A percentile compares a stretch with the other conserved stretches of the same genome.
Conservation (phyloP, 2,113 vertebrate genomes). For the Prolemur simus region DNA sequence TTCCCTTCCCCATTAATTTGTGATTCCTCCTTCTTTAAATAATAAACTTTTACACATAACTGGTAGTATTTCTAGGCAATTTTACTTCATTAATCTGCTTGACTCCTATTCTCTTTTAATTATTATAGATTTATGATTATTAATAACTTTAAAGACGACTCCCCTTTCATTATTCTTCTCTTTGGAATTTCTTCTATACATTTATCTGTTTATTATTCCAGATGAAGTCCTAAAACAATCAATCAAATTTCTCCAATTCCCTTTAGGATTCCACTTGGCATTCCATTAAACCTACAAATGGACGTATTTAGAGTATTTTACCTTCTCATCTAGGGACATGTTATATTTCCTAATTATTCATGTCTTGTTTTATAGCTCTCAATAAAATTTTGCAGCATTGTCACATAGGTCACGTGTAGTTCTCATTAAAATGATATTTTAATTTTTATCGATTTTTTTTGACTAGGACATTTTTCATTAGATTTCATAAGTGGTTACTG, state of each 20-base stretch:
- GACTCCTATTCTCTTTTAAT: constrained; percentile 16
- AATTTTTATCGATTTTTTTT: constrained; percentile 71
- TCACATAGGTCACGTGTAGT: constrained; percentile 38
- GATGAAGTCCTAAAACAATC: constrained; percentile 43
- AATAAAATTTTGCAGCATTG: constrained; percentile 52
- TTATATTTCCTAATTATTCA: constrained; percentile 55
- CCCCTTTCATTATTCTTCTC: constrained; percentile 15
- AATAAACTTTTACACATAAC: not conserved
- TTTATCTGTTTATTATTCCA: constrained; percentile 64
- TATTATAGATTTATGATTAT: constrained; percentile 15
- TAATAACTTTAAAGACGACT: constrained; percentile 9
- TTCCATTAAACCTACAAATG: constrained; percentile 4
- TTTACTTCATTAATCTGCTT: not conserved
- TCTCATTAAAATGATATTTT: constrained; percentile 66
- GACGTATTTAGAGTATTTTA: constrained; percentile 32
- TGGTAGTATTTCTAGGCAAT: not conserved
- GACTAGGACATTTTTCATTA: constrained; percentile 52
- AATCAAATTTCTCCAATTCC: not conserved
- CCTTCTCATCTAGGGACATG: constrained; percentile 4
- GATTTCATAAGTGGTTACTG: constrained; percentile 57
- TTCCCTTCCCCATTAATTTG: not conserved
- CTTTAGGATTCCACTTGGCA: constrained; percentile 47
- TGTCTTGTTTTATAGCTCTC: constrained; percentile 37
- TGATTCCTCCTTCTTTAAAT: not conserved
- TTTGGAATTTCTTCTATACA: not conserved